Percentiles rank a stretch among this genome's conserved stretches.
Evolutionary conservation across 1,140 invertebrate species (phyloP).

Genomic region (Polyergus mexicanus): DNA sequence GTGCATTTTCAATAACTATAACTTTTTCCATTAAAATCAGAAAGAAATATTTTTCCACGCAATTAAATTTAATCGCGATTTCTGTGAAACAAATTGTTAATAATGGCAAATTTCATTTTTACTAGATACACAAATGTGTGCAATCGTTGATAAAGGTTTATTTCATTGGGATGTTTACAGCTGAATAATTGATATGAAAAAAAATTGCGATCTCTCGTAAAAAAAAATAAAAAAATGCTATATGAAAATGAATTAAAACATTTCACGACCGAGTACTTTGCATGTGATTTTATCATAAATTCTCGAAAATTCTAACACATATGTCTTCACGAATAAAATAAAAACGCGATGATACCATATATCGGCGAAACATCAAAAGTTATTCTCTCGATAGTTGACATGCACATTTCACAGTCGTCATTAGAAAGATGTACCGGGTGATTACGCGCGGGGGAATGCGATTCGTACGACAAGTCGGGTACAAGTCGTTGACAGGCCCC

Average conservation of each 20-base stretch:
- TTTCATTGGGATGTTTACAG: neutral
- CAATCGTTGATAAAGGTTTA: neutral
- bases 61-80: no score
- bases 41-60: no score
- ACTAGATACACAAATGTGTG: neutral
- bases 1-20: no score
- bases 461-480: conserved; percentile 62
- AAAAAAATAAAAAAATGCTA: neutral
- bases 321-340: conserved; percentile 17
- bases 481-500: conserved; percentile 64
- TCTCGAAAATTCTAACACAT: neutral
- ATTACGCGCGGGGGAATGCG: conserved; percentile 56
- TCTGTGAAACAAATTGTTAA: no score
- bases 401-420: conserved; percentile 40
- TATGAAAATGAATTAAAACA: neutral
- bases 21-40: no score
- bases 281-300: conserved; percentile 16
- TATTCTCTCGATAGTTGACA: conserved; percentile 34
- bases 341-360: conserved; percentile 36
- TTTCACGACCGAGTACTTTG: neutral
- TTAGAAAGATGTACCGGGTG: conserved; percentile 51
- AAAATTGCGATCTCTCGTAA: neutral
- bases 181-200: neutral
- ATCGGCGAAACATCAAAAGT: conserved; percentile 42
- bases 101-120: neutral